A percentile compares a stretch with the other conserved stretches of the same genome.
Conservation (phyloP, 1,140 invertebrate species). For the Yoshiicerus persimilis region DNA sequence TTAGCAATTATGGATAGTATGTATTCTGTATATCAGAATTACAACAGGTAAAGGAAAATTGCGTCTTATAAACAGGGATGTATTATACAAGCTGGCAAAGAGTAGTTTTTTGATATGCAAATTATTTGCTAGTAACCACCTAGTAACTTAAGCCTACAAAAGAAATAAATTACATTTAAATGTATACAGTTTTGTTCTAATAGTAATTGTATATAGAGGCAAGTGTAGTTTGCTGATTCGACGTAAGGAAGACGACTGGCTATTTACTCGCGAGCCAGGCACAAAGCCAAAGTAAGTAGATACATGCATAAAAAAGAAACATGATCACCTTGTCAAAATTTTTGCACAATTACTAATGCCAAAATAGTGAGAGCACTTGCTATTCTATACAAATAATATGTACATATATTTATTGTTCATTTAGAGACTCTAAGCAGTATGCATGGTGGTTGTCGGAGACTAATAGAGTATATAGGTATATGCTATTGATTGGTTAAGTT, state of each 20-base stretch:
- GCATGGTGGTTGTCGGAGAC: no score
- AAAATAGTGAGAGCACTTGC: background rate
- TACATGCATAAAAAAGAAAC: background rate
- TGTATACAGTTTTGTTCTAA: background rate
- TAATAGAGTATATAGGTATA: no score
- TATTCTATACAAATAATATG: no score
- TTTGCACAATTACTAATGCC: background rate
- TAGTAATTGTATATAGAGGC: background rate
- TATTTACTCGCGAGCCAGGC: background rate
- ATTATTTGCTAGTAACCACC: background rate
- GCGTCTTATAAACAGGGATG: background rate
- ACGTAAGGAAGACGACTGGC: background rate
- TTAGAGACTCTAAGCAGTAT: no score
- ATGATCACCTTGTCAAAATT: slow-evolving; percentile 19
- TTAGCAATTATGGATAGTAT: no score
- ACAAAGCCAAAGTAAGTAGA: background rate
- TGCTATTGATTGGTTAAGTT: no score
- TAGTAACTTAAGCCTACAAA: background rate
- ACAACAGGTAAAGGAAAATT: background rate
- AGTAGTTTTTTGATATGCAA: background rate
- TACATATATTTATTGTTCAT: background rate
- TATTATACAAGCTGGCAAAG: background rate
- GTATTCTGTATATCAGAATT: no score
- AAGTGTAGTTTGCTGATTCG: background rate
- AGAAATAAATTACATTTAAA: background rate